These are phyloP conservation scores for Dreissena rostriformis DNA, from an alignment of 1,140 invertebrate species.

Conservation along the genomic window DNA sequence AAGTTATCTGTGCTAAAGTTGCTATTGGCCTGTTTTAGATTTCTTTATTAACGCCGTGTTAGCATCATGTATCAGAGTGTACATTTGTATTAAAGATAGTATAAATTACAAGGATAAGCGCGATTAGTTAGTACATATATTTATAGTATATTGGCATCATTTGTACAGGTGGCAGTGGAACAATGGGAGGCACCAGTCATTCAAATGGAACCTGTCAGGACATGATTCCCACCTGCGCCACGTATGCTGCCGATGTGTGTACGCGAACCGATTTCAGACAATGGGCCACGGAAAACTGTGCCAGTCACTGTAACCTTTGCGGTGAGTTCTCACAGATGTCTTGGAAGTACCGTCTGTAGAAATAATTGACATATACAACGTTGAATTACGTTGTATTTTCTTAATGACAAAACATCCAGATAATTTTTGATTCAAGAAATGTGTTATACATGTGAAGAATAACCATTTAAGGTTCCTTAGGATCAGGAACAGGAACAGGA, in stretches of 20 bases:
- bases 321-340: not conserved
- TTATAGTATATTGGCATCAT: no score
- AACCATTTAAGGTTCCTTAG: no score
- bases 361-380: not conserved
- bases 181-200: no score
- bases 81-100: no score
- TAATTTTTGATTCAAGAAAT: no score
- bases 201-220: conserved; percentile 3
- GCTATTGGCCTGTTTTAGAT: no score
- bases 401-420: no score
- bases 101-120: not conserved
- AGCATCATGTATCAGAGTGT: not conserved
- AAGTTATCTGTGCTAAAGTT: no score
- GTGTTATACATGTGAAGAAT: no score
- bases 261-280: not conserved
- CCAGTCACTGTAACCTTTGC: conserved; percentile 21
- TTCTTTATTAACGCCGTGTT: not conserved
- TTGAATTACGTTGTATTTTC: no score
- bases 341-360: not conserved
- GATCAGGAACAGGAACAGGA: no score
- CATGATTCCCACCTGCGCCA: conserved; percentile 8
- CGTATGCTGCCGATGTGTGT: conserved; percentile 7
- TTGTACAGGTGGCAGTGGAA: no score
- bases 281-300: conserved; percentile 22
- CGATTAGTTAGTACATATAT: not conserved